Conservation (phyloP, 1,140 invertebrate species). For the Drosophila eugracilis region DNA sequence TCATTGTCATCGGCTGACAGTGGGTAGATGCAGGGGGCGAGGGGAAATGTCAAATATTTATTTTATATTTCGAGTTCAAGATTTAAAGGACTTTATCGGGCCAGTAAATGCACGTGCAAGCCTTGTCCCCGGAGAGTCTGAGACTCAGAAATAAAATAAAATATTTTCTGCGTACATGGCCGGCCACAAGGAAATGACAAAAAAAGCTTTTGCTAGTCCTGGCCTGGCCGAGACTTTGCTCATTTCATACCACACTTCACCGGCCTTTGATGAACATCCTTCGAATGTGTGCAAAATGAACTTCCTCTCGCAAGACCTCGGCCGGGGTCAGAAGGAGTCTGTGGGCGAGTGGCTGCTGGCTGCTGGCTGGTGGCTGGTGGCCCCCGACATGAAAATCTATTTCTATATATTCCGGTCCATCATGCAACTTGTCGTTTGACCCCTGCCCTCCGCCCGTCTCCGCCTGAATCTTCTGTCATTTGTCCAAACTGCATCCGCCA, state of each 20-base stretch:
- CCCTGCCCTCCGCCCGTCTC: conserved; percentile 3
- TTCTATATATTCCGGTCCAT: conserved; percentile 55
- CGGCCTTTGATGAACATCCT: conserved; percentile 62
- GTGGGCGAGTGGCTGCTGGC: no score
- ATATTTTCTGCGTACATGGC: conserved; percentile 62
- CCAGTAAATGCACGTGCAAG: conserved; percentile 22
- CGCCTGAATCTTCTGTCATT: conserved; percentile 65
- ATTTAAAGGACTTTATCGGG: conserved; percentile 52
- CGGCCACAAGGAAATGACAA: conserved; percentile 47
- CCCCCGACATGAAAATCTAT: conserved; percentile 47
- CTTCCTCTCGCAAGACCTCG: conserved; percentile 25
- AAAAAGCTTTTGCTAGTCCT: conserved; percentile 48
- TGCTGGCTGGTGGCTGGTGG: no score
- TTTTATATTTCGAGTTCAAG: conserved; percentile 60
- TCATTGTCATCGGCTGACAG: conserved; percentile 64
- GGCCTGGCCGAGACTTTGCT: conserved; percentile 63
- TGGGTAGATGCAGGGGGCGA: conserved; percentile 47
- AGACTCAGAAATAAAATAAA: conserved; percentile 68
- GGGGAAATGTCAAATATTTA: conserved; percentile 73
- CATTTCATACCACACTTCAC: conserved; percentile 61
- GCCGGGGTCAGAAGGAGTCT: conserved; percentile 23
- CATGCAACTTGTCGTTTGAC: conserved; percentile 60
- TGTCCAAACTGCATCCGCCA: conserved; percentile 78
- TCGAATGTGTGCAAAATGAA: conserved; percentile 49
- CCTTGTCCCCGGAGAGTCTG: conserved; percentile 29